A percentile compares a stretch with the other conserved stretches of the same genome.
Conservation (phyloP, 2,888 invertebrate genomes). For the Sarcophaga subvicina region DNA sequence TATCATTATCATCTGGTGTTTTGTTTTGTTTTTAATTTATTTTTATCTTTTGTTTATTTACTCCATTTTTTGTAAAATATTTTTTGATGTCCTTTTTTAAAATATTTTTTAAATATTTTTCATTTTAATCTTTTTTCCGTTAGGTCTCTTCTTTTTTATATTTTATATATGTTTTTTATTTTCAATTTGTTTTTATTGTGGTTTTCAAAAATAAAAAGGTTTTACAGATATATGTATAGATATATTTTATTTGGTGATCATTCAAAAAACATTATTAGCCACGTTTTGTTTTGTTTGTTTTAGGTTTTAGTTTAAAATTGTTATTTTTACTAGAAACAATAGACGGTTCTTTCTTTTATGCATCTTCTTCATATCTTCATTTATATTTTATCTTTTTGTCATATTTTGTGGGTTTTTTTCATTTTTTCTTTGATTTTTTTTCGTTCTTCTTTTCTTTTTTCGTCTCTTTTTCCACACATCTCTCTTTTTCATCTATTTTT, state of each 20-base stretch:
- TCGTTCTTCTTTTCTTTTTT: constrained; percentile 72
- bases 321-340: constrained; percentile 61
- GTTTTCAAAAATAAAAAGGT: constrained; percentile 76
- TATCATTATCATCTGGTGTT: constrained; percentile 69
- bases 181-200: constrained; percentile 69
- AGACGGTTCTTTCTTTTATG: constrained; percentile 67
- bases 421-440: constrained; percentile 68
- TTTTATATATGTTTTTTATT: constrained; percentile 66
- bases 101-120: constrained; percentile 63
- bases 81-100: constrained; percentile 69
- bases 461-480: constrained; percentile 70
- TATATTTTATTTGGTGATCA: constrained; percentile 75
- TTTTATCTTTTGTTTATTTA: constrained; percentile 72
- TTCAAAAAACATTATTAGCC: constrained; percentile 82
- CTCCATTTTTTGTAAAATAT: constrained; percentile 70
- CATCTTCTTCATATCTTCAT: constrained; percentile 70
- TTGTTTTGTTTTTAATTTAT: constrained; percentile 67
- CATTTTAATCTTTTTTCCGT: constrained; percentile 70
- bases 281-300: constrained; percentile 68
- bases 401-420: constrained; percentile 71
- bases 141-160: constrained; percentile 70
- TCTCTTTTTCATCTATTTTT: constrained; percentile 72
- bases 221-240: constrained; percentile 74
- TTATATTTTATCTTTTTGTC: constrained; percentile 68
- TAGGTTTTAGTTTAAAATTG: constrained; percentile 64